Base-by-base conservation (phyloP, 2,888 invertebrate species). In the Galerucella calmariensis region DNA sequence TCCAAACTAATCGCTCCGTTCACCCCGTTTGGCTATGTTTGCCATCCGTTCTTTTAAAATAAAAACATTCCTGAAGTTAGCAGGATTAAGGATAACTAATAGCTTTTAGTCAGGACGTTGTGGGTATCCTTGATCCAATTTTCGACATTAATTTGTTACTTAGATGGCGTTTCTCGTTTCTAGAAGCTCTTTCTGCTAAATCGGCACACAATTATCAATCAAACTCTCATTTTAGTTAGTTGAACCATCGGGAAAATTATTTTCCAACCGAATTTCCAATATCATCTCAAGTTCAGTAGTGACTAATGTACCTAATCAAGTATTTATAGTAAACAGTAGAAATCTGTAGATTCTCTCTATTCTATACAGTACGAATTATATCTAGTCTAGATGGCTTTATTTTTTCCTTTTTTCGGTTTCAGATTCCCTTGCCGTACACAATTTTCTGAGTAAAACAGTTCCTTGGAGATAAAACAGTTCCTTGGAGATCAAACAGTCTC, bases 81-180 rank as follows among this genome's bases (percentile, higher is more conserved):
- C 5, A 44, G 66, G 66, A 66, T 72, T 72, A 72, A 59, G 66
- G 72, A 72, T 72, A 72, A 72, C 59, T 72, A 72, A 72, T 72
- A 66, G 72, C 59, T 72, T 66, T 66, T 48, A 66, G 66, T 46
- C 24, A 72, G 59, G 66, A 71, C 66, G 59, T 66, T 66, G 53
- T 27, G 59, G 35, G 9, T 63, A 63, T 63, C 63, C 72, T 72
- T 72, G 72, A 66, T 72, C 72, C 58, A 66, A 72, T 66, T 72
- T 72, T 66, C 61, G 41, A 9, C 71, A 65, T 65, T 53, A 71
- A 71, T 65, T 72, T 66, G 72, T 72, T 72, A 59, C 66, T 63
- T 63, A 63, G 63, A 63, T 12, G 63, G 46, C 16, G 63, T n/a
- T 63, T 63, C 46, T 63, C 63, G 46, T 63, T 46, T 63, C 62